Conservation (phyloP, 2,888 invertebrate genomes). For the Neoascia interrupta region DNA sequence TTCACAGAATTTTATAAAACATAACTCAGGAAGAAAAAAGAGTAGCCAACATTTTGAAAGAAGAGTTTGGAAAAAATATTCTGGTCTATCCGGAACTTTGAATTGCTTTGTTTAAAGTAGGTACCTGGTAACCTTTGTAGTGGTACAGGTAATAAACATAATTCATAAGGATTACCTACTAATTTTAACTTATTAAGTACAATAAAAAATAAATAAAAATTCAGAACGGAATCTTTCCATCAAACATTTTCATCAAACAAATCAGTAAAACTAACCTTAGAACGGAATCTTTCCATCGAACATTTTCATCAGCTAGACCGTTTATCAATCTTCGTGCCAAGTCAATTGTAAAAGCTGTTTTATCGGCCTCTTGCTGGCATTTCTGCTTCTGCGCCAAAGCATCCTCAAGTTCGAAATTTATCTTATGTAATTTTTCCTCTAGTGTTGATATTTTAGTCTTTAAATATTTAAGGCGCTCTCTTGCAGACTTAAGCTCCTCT, state of each 20-base stretch:
- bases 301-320: slow-evolving; percentile 94
- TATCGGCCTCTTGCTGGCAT: slow-evolving; percentile 95
- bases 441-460: slow-evolving; percentile 85
- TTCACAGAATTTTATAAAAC: too few relatives aligned
- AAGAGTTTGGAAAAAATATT: too few relatives aligned
- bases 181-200: too few relatives aligned
- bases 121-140: too few relatives aligned
- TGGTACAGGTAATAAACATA: too few relatives aligned
- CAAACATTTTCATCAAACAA: too few relatives aligned
- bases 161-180: too few relatives aligned
- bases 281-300: slow-evolving; percentile 78
- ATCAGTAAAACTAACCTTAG: slow-evolving; percentile 74
- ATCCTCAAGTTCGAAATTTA: slow-evolving; percentile 91
- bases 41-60: too few relatives aligned
- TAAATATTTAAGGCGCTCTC: slow-evolving; percentile 88
- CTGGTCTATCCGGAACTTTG: too few relatives aligned
- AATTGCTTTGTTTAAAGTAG: too few relatives aligned
- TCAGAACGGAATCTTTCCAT: slow-evolving; percentile 78
- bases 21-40: too few relatives aligned
- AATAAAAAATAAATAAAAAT: slow-evolving; percentile 73
- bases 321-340: slow-evolving; percentile 95
- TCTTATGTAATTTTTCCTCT: slow-evolving; percentile 87
- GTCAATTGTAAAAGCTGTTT: slow-evolving; percentile 92
- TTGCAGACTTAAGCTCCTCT: slow-evolving; percentile 89
- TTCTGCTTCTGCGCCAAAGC: slow-evolving; percentile 93